Evolutionary conservation across 2,888 invertebrate genomes (phyloP).

Genomic region (Spialia ferax): DNA sequence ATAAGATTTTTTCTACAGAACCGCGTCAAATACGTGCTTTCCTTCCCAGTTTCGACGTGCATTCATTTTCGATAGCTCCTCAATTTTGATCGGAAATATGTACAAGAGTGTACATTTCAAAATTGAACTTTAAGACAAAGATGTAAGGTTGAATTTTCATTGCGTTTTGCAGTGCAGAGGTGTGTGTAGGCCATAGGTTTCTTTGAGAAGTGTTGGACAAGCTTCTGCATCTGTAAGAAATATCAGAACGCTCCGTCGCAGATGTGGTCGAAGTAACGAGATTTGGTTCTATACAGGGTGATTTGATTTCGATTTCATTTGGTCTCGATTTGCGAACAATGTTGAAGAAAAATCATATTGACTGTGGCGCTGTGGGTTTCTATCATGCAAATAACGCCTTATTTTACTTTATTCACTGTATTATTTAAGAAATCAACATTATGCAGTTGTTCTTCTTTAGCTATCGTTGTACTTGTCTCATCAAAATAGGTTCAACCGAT

Average conservation of each 20-base stretch:
- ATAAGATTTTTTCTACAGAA: constrained; percentile 77
- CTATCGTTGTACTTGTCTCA: no score
- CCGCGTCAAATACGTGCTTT: constrained; percentile 85
- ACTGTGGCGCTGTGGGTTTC: neutral
- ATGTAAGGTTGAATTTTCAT: constrained; percentile 48
- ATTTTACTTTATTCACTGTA: no score
- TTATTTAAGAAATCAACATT: no score
- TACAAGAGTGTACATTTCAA: constrained; percentile 25
- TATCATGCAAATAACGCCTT: no score
- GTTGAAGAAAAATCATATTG: neutral
- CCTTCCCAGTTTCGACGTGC: constrained; percentile 81
- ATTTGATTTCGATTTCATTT: constrained; percentile 55
- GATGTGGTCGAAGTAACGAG: constrained; percentile 75
- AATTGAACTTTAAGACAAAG: constrained; percentile 45
- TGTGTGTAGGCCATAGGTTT: constrained; percentile 59
- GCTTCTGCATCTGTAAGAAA: constrained; percentile 58
- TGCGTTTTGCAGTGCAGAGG: constrained; percentile 47
- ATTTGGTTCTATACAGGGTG: constrained; percentile 59
- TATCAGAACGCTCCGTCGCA: constrained; percentile 65
- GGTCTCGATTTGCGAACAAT: constrained; percentile 15
- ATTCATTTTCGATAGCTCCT: constrained; percentile 74
- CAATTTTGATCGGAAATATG: constrained; percentile 59
- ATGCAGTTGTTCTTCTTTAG: no score
- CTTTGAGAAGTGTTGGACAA: constrained; percentile 63
- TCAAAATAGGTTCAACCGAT: no score